Evolutionary conservation across 2,797 vertebrate genomes (phyloP).

Genomic region (Girardinus metallicus): DNA sequence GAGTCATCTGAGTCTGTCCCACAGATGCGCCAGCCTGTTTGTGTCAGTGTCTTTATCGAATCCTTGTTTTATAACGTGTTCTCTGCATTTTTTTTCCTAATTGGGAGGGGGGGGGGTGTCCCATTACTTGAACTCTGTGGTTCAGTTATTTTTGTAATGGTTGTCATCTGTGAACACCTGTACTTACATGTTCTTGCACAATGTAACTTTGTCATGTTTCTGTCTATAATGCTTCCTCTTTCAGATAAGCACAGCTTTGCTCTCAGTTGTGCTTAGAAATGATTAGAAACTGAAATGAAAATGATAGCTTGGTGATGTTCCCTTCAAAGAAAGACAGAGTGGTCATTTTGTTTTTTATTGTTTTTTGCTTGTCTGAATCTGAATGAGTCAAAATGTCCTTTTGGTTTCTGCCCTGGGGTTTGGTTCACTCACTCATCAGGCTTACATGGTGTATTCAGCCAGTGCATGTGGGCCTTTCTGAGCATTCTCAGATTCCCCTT

Average conservation of each 20-base stretch:
- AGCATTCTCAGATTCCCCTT: conserved; percentile 52
- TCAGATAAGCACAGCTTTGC: conserved; percentile 16
- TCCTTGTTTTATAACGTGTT: conserved; percentile 32
- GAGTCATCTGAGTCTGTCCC: conserved; percentile 66
- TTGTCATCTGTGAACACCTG: conserved; percentile 16
- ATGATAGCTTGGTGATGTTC: conserved; percentile 24
- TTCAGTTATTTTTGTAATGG: conserved; percentile 17
- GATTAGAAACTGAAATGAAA: conserved; percentile 34
- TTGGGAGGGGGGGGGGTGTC: neutral
- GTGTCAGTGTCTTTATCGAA: conserved; percentile 35
- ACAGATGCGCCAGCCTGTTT: conserved; percentile 62
- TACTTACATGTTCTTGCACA: conserved; percentile 15
- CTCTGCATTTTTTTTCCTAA: conserved; percentile 19
- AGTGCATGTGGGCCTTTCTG: conserved; percentile 42
- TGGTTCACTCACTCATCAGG: conserved; percentile 58
- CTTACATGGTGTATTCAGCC: conserved; percentile 46
- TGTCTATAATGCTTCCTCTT: conserved; percentile 6
- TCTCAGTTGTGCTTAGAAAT: conserved; percentile 17
- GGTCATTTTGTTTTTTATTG: conserved; percentile 20
- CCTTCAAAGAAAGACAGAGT: conserved; percentile 31
- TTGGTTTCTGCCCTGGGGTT: conserved; percentile 62
- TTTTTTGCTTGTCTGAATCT: conserved; percentile 60
- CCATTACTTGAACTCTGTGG: conserved; percentile 8
- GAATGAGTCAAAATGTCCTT: conserved; percentile 85
- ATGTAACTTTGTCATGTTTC: neutral